Base-by-base conservation (phyloP, 2,888 invertebrate species). In the Coelinius sp. region DNA sequence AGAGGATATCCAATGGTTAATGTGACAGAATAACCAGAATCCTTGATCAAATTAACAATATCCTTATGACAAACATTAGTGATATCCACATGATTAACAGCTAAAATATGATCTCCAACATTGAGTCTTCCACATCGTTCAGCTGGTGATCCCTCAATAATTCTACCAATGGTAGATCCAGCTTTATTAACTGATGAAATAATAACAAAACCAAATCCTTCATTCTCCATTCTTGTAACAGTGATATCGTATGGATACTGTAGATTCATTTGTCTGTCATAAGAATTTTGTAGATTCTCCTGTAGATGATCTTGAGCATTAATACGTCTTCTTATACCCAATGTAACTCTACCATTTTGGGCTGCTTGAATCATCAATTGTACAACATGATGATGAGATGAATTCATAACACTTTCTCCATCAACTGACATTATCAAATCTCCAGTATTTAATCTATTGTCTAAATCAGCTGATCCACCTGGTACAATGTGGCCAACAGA, bases 191-290 rank as follows among this genome's bases (percentile, higher is more conserved):
- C 95, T 4, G 97, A 97, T 0, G 98, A 98, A 81, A 99, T 98
- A 79, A 99, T 98, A 62, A 99, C 98, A 88, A 99, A 99, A 10
- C 99, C 99, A 88, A 99, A 99, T 3, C 99, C 99, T 88, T 99
- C 99, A 77, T 94, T 95, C 83, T 98, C 97, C 85, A 93, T 92
- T 65, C 98, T 90, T 74, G 94, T 94, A 0, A 99, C 95, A 0
- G 95, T 94, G 3, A 99, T 97, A 88, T 98, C 97, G 83, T 97
- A 97, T 0, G 97, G 96, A 84, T 90, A 89, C 35, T 87, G 87
- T 24, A 84, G 73, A 75, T 84, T 86, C 75, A 86, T 82, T 20
- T 85, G 83, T 59, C 85, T 81, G 3, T 79, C 78, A 49, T 83
- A 83, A 0, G 84, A 76, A 62, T 84, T 76, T 79, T 90, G 90